phyloP scores from a whole-genome alignment of 1,140 invertebrate genomes.

The Brachionus asplanchnoidis region DNA sequence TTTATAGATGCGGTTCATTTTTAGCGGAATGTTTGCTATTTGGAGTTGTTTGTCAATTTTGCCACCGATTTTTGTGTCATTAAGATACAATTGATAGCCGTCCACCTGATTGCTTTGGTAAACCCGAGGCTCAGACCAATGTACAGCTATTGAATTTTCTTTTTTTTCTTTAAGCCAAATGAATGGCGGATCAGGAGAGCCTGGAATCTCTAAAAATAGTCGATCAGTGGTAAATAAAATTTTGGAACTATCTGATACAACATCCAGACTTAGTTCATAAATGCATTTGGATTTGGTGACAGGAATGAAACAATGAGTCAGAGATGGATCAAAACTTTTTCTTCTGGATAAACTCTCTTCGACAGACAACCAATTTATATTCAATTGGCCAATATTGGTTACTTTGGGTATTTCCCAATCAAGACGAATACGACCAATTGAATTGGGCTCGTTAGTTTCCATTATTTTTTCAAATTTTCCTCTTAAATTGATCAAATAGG shows the following conservation, averaged over 20 bases:
- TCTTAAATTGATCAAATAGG: conserved; percentile 44
- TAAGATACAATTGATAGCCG: conserved; percentile 56
- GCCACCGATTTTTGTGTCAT: conserved; percentile 55
- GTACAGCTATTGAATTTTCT: conserved; percentile 52
- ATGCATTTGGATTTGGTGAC: conserved; percentile 50
- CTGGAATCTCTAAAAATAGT: conserved; percentile 53
- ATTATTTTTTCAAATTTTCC: conserved; percentile 35
- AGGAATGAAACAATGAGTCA: conserved; percentile 48
- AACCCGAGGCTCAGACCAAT: conserved; percentile 54
- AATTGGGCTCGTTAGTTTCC: not conserved
- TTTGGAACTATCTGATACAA: conserved; percentile 48
- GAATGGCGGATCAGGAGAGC: conserved; percentile 53
- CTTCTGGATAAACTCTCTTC: conserved; percentile 52
- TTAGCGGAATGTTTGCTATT: conserved; percentile 54
- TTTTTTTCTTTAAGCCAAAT: conserved; percentile 51
- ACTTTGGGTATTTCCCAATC: conserved; percentile 48
- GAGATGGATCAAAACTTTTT: conserved; percentile 49
- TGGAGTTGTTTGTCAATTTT: conserved; percentile 50
- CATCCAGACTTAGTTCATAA: conserved; percentile 51
- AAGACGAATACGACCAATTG: conserved; percentile 46
- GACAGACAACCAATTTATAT: conserved; percentile 51
- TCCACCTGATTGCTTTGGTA: conserved; percentile 52
- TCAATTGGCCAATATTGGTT: conserved; percentile 52
- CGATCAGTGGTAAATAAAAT: conserved; percentile 46
- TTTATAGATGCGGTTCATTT: conserved; percentile 54